phyloP scores from a whole-genome alignment of 2,797 vertebrate species.

The Betta splendens region DNA sequence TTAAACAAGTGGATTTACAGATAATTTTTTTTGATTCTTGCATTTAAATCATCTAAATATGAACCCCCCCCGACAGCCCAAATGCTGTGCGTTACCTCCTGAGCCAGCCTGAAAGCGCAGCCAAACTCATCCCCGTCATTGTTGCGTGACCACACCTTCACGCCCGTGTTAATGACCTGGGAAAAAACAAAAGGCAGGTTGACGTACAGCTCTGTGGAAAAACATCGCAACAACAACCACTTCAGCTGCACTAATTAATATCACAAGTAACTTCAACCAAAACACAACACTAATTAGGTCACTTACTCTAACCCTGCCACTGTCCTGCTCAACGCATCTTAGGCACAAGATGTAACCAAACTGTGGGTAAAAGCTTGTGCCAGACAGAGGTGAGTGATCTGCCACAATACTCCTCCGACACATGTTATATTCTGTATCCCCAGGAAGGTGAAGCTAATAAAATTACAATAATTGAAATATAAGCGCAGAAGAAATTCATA shows the following conservation, averaged over 20 bases:
- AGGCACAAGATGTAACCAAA: slow-evolving; percentile 3
- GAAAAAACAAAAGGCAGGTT: neutral
- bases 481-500: too few species aligned
- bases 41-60: too few species aligned
- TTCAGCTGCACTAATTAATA: slow-evolving; percentile 3
- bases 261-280: neutral
- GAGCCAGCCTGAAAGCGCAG: slow-evolving; percentile 95
- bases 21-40: neutral
- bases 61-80: too few species aligned
- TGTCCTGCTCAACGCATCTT: slow-evolving; percentile 13
- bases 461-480: too few species aligned
- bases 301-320: slow-evolving; percentile 15
- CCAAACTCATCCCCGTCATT: slow-evolving; percentile 94
- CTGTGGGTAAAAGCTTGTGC: slow-evolving; percentile 34
- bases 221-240: neutral
- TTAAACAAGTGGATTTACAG: neutral
- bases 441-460: neutral
- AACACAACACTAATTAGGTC: slow-evolving; percentile 9
- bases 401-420: slow-evolving; percentile 6
- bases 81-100: slow-evolving; percentile 85
- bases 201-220: neutral
- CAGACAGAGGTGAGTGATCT: slow-evolving; percentile 33
- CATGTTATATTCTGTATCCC: neutral
- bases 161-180: slow-evolving; percentile 96
- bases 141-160: slow-evolving; percentile 97